A percentile compares a stretch with the other conserved stretches of the same genome.
These are phyloP conservation scores for Malacoraja senta DNA, from an alignment of 2,797 vertebrate species.

Conservation along the genomic window DNA sequence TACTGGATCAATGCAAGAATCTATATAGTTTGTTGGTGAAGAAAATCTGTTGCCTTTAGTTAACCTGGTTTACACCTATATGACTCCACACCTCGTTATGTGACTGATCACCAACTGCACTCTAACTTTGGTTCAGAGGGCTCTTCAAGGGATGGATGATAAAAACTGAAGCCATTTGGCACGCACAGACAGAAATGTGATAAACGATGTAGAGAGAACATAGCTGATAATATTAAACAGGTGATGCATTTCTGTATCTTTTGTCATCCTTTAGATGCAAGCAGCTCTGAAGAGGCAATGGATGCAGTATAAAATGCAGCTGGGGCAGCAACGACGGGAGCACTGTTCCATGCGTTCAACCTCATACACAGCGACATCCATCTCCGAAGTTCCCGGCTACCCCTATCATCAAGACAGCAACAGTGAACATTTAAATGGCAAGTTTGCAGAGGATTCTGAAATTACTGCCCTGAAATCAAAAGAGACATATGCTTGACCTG, in stretches of 20 bases:
- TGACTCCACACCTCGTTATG: too few relatives aligned
- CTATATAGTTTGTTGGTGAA: too few relatives aligned
- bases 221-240: not conserved
- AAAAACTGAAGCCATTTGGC: not conserved
- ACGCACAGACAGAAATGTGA: too few relatives aligned
- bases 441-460: conserved; percentile 65
- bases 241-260: not conserved
- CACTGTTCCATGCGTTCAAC: conserved; percentile 77
- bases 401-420: conserved; percentile 73
- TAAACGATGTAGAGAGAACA: not conserved
- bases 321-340: conserved; percentile 75
- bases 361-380: conserved; percentile 80
- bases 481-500: conserved; percentile 69
- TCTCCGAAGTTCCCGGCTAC: conserved; percentile 78
- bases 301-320: conserved; percentile 80
- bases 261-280: conserved; percentile 68
- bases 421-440: conserved; percentile 70
- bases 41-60: too few relatives aligned
- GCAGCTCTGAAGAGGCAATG: conserved; percentile 82
- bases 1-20: too few relatives aligned
- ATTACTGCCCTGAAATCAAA: conserved; percentile 69
- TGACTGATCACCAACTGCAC: too few relatives aligned
- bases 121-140: too few relatives aligned
- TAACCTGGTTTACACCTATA: too few relatives aligned
- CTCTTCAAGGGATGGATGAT: not conserved